These are phyloP conservation scores for Halictus rubicundus DNA, from an alignment of 1,140 invertebrate species.

Conservation along the genomic window DNA sequence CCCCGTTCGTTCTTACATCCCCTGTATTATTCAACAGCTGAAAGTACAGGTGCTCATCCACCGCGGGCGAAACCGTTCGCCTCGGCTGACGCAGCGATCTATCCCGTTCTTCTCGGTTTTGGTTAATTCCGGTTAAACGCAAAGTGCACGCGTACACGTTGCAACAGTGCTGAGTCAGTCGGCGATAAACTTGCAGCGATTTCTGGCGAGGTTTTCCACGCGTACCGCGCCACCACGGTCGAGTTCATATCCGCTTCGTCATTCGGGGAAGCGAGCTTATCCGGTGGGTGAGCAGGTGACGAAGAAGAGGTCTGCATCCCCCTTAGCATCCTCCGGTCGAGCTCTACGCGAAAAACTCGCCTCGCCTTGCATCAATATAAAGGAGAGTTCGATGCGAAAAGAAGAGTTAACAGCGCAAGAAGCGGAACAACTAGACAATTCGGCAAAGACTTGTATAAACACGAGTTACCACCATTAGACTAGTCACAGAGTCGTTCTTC, in stretches of 20 bases:
- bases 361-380: neutral
- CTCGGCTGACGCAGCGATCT: constrained; percentile 9
- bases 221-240: constrained; percentile 16
- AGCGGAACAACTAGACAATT: no score
- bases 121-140: constrained; percentile 23
- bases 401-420: no score
- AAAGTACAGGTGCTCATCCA: neutral
- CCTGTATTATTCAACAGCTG: neutral
- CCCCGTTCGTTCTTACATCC: no score
- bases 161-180: constrained; percentile 42
- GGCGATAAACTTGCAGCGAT: constrained; percentile 41
- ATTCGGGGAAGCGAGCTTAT: constrained; percentile 3
- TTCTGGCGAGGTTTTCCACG: constrained; percentile 30
- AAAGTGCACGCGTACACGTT: constrained; percentile 2
- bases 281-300: neutral
- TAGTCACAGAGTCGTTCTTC: no score
- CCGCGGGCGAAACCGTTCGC: neutral
- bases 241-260: constrained; percentile 35
- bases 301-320: neutral
- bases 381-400: neutral
- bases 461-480: no score
- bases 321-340: neutral
- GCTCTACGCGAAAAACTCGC: neutral
- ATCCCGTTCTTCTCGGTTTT: constrained; percentile 3
- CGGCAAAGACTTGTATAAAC: no score